Evolutionary conservation across 2,888 invertebrate species (phyloP).

Genomic region (Drosophila mercatorum): DNA sequence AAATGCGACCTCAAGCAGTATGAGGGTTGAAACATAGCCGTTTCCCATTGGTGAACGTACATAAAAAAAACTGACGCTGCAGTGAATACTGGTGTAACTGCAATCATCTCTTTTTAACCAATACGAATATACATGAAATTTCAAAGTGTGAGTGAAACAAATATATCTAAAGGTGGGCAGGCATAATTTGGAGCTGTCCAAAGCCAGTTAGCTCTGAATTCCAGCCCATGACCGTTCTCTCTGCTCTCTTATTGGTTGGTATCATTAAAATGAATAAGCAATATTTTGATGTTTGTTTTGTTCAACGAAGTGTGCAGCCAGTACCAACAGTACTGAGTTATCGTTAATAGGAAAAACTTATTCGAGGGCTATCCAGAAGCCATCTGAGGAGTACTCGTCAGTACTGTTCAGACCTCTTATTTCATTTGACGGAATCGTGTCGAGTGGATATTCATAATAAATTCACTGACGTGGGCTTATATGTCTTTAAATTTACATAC

Average conservation of each 20-base stretch:
- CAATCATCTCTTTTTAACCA: slow-evolving; percentile 32
- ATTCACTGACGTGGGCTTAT: slow-evolving; percentile 84
- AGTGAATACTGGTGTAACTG: slow-evolving; percentile 16
- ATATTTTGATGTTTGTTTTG: slow-evolving; percentile 76
- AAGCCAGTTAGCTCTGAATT: slow-evolving; percentile 33
- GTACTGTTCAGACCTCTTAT: slow-evolving; percentile 86
- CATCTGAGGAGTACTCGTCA: slow-evolving; percentile 85
- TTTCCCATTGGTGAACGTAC: slow-evolving; percentile 52
- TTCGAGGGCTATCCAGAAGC: slow-evolving; percentile 85
- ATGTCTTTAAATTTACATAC: slow-evolving; percentile 80
- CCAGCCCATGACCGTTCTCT: slow-evolving; percentile 48
- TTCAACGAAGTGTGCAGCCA: slow-evolving; percentile 77
- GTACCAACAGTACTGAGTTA: slow-evolving; percentile 78
- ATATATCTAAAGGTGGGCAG: slow-evolving; percentile 34
- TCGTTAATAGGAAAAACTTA: slow-evolving; percentile 84
- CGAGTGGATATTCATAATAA: slow-evolving; percentile 85
- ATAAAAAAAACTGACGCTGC: slow-evolving; percentile 26
- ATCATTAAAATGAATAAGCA: slow-evolving; percentile 70
- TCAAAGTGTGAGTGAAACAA: slow-evolving; percentile 40
- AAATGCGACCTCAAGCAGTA: slow-evolving; percentile 44
- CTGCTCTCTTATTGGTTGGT: slow-evolving; percentile 53
- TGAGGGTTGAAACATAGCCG: slow-evolving; percentile 47
- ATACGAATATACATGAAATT: not conserved
- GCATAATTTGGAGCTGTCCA: slow-evolving; percentile 33
- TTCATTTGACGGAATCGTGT: slow-evolving; percentile 86